Evolutionary conservation across 2,797 vertebrate species (phyloP).

Genomic region (Melanotaenia boesemani): DNA sequence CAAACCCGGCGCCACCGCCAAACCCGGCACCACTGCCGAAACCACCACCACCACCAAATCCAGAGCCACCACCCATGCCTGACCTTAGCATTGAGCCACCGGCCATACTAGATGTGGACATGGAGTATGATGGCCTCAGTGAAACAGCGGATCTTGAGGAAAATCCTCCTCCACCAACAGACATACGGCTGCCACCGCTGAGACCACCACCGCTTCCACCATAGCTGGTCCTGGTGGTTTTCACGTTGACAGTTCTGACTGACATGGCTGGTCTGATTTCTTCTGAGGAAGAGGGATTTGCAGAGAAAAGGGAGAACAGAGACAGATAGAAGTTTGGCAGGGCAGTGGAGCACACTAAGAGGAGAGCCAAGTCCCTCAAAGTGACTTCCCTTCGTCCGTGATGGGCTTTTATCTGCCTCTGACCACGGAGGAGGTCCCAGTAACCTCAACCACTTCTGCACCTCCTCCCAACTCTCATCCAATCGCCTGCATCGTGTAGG

Average conservation of each 20-base stretch:
- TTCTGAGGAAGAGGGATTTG: slow-evolving; percentile 32
- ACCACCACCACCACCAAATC: neutral
- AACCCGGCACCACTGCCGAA: neutral
- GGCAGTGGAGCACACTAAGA: slow-evolving; percentile 79
- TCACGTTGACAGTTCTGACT: accelerated
- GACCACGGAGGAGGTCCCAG: slow-evolving; percentile 46
- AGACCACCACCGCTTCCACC: neutral
- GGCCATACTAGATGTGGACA: neutral
- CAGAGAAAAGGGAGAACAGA: slow-evolving; percentile 56
- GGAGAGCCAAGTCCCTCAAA: slow-evolving; percentile 82
- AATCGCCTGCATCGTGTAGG: slow-evolving; percentile 52
- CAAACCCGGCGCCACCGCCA: accelerated
- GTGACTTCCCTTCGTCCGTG: slow-evolving; percentile 56
- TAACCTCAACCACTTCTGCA: slow-evolving; percentile 51
- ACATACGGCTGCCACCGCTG: neutral
- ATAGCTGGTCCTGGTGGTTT: neutral
- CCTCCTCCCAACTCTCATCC: slow-evolving; percentile 53
- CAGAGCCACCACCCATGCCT: neutral
- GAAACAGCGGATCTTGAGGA: slow-evolving; percentile 25
- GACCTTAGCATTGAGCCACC: slow-evolving; percentile 15
- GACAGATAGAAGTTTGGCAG: slow-evolving; percentile 64
- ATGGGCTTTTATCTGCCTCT: slow-evolving; percentile 70
- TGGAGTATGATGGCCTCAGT: neutral
- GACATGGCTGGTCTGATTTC: slow-evolving; percentile 56
- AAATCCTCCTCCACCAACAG: slow-evolving; percentile 5